These are phyloP conservation scores for Oligia fasciuncula DNA, from an alignment of 2,888 invertebrate genomes.

Conservation along the genomic window DNA sequence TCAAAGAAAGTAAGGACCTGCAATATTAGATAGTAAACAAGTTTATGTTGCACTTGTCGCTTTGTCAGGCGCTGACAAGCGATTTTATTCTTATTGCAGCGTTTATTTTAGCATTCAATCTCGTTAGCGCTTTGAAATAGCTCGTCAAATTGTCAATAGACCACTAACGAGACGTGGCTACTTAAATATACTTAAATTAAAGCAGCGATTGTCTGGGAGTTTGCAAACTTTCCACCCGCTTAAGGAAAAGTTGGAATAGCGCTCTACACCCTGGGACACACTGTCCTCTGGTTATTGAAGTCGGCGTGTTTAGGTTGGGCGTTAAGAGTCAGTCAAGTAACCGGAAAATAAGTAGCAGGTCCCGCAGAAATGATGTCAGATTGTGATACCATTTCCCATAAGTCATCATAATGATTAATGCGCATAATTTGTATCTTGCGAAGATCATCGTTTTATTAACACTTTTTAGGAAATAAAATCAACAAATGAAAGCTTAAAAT, in stretches of 20 bases:
- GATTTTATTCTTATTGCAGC: slow-evolving; percentile 32
- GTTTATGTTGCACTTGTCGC: slow-evolving; percentile 30
- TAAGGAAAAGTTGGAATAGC: background rate
- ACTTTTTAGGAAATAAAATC: slow-evolving; percentile 6
- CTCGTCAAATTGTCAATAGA: slow-evolving; percentile 25
- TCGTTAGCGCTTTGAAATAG: slow-evolving; percentile 21
- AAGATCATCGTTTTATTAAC: background rate
- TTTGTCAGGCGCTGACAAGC: slow-evolving; percentile 35
- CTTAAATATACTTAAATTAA: slow-evolving; percentile 5
- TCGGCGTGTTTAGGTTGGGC: background rate
- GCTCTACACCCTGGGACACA: background rate
- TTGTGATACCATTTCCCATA: background rate
- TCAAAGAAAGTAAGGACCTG: slow-evolving; percentile 28
- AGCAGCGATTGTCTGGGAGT: background rate
- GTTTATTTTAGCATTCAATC: slow-evolving; percentile 24
- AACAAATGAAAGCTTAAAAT: slow-evolving; percentile 16
- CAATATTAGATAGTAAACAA: slow-evolving; percentile 39
- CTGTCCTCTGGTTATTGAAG: background rate
- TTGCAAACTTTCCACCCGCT: background rate
- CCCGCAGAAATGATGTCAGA: background rate
- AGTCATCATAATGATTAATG: too few species aligned
- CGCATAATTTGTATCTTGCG: too few species aligned
- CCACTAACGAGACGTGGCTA: slow-evolving; percentile 30
- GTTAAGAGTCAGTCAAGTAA: background rate
- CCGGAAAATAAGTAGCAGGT: background rate